Evolutionary conservation across 1,140 invertebrate genomes (phyloP), one percentile per base, ranked within the genome.

Genomic region (Drosophila nebulosa): DNA sequence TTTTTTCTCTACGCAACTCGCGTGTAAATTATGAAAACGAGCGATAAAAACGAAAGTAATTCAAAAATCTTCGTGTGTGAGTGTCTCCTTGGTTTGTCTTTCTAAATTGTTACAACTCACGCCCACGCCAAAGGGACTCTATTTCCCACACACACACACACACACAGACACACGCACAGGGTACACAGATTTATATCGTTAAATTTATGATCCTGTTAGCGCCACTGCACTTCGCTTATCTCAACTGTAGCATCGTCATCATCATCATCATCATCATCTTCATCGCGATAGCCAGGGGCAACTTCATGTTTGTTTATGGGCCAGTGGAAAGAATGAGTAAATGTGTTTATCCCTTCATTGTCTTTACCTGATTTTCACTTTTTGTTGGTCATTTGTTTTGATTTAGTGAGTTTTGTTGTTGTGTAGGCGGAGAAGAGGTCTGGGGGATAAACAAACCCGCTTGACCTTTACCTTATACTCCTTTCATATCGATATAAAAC

Each of bases 121-220:
- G 66, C 74, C 58, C 71, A 53, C 74, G 61, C 32, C n/a, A 27
- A 27, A 53, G 50, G 36, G 39, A 57, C 65, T 39, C 36, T 9
- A 36, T 18, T 32, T 35, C 36, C 65, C 58, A 62, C 24, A 57
- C 9, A 36, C 36, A 4, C 39, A 24, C 30, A 63, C 27, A 59
- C 46, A 53, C 16, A 18, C 51, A 30, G 9, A 36, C 32, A 16
- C 21, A 0, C 27, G 14, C 14, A 42, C 52, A 7, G n/a, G 52
- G 36, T 56, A 1, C 60, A 62, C 66, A 88, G 83, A 89, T 89
- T 89, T 79, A 86, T 89, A 89, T 89, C 72, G 65, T 66, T 76
- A 63, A 70, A 86, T 86, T 89, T 89, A 86, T 86, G 84, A 73
- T 86, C 84, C 83, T 86, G 83, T 89, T 86, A 86, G 83, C 84